Percentiles rank a stretch among this genome's conserved stretches.
Evolutionary conservation across 2,113 vertebrate species (phyloP).

Genomic region (Tachysurus fulvidraco): DNA sequence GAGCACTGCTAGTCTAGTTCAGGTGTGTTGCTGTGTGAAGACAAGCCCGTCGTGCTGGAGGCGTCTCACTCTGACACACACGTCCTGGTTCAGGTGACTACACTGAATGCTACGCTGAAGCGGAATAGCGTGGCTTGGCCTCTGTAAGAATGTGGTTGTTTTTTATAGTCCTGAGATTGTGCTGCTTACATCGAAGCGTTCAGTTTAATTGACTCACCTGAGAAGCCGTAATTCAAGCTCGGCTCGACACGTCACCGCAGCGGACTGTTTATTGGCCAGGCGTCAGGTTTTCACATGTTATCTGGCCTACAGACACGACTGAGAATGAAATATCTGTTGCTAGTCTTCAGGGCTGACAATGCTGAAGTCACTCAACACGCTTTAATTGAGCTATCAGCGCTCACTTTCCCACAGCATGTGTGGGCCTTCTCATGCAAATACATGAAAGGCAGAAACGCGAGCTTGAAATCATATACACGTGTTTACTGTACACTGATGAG

Average conservation of each 20-base stretch:
- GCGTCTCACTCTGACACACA: slow-evolving; percentile 34
- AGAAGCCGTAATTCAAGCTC: slow-evolving; percentile 3
- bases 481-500: slow-evolving; percentile 35
- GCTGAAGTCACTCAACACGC: slow-evolving; percentile 14
- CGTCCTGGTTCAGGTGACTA: slow-evolving; percentile 18
- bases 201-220: slow-evolving; percentile 30
- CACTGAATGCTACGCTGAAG: slow-evolving; percentile 43
- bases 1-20: slow-evolving; percentile 46
- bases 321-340: slow-evolving; percentile 16
- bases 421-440: slow-evolving; percentile 40
- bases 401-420: slow-evolving; percentile 43
- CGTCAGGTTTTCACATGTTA: slow-evolving; percentile 38
- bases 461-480: slow-evolving; percentile 36
- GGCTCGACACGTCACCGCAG: not conserved
- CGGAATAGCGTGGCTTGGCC: slow-evolving; percentile 49
- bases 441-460: slow-evolving; percentile 25
- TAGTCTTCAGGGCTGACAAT: slow-evolving; percentile 9
- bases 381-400: slow-evolving; percentile 39
- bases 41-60: slow-evolving; percentile 58
- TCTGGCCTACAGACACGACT: slow-evolving; percentile 15
- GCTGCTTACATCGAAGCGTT: not conserved
- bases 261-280: slow-evolving; percentile 37
- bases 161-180: slow-evolving; percentile 29
- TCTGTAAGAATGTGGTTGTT: slow-evolving; percentile 5
- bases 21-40: slow-evolving; percentile 9